Evolutionary conservation across 2,888 invertebrate genomes (phyloP).

Genomic region (Drosophila mayaguana): DNA sequence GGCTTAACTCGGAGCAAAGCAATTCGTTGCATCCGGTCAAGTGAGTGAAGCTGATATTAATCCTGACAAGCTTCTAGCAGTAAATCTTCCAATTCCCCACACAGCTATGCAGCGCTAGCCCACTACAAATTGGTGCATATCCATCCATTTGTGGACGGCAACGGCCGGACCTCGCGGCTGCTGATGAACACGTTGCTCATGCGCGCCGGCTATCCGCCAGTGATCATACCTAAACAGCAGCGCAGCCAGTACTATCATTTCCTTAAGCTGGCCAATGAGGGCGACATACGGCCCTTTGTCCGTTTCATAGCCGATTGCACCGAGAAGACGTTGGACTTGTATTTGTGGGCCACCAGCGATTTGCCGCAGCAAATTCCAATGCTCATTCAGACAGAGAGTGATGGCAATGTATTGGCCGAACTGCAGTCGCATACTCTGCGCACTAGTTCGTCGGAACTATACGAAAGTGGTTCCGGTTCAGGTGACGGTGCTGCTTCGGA

Average conservation of each 20-base stretch:
- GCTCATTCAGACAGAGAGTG: conserved; percentile 85
- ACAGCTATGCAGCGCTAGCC: conserved; percentile 95
- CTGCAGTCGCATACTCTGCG: conserved; percentile 53
- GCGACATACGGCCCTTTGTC: conserved; percentile 97
- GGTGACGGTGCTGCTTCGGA: conserved; percentile 38
- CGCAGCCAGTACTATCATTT: conserved; percentile 94
- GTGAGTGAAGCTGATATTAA: conserved; percentile 81
- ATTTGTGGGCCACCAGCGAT: conserved; percentile 93
- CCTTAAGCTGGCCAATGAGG: conserved; percentile 95
- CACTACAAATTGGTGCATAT: conserved; percentile 99
- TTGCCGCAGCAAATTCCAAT: conserved; percentile 89
- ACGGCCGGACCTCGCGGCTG: conserved; percentile 96
- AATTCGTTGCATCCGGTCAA: conserved; percentile 94
- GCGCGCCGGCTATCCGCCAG: conserved; percentile 98
- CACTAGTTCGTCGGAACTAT: conserved; percentile 25
- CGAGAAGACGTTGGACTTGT: conserved; percentile 94
- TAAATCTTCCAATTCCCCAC: conserved; percentile 3
- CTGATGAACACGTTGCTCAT: conserved; percentile 98
- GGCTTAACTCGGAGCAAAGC: conserved; percentile 96
- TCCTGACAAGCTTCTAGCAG: neutral
- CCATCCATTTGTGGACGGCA: conserved; percentile 98
- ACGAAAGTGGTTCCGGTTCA: conserved; percentile 49
- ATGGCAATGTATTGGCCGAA: conserved; percentile 66
- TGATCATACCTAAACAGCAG: conserved; percentile 95
- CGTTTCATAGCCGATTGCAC: conserved; percentile 97